These are phyloP conservation scores for Xenopus borealis DNA, from an alignment of 2,113 vertebrate genomes.

Conservation along the genomic window DNA sequence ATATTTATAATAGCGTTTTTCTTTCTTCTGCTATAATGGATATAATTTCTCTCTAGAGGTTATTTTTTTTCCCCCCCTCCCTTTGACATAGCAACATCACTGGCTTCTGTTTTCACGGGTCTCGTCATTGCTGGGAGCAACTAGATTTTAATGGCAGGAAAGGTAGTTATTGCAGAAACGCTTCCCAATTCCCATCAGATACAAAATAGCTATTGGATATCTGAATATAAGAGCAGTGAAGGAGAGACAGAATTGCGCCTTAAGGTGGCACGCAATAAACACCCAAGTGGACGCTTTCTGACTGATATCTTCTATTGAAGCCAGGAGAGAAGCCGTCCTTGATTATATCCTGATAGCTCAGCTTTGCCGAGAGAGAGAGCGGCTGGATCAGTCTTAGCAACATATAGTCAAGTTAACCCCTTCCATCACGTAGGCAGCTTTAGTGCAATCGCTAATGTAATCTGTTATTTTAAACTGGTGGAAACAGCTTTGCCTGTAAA, in stretches of 20 bases:
- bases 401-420: slow-evolving; percentile 5
- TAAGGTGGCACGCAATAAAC: slow-evolving; percentile 8
- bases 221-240: slow-evolving; percentile 14
- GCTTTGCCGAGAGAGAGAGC: not conserved
- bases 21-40: slow-evolving; percentile 6
- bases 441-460: not conserved
- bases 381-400: not conserved
- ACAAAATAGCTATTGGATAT: slow-evolving; percentile 37
- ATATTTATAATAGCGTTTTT: slow-evolving; percentile 37
- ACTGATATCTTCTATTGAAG: slow-evolving; percentile 15
- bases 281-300: not conserved
- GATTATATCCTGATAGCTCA: slow-evolving; percentile 3
- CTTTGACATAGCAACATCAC: slow-evolving; percentile 32
- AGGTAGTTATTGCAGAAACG: slow-evolving; percentile 27
- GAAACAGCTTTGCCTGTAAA: too few relatives aligned
- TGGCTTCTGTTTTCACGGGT: slow-evolving; percentile 31
- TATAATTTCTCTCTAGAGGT: slow-evolving; percentile 38
- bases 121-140: slow-evolving; percentile 43
- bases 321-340: not conserved
- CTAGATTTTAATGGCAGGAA: slow-evolving; percentile 34
- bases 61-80: slow-evolving; percentile 1
- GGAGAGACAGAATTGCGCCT: slow-evolving; percentile 14
- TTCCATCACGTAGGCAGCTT: not conserved
- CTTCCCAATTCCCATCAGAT: slow-evolving; percentile 41
- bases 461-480: too few relatives aligned